Percentiles rank a stretch among this genome's conserved stretches.
Conservation (phyloP, 2,888 invertebrate species). For the Cryptus armator region DNA sequence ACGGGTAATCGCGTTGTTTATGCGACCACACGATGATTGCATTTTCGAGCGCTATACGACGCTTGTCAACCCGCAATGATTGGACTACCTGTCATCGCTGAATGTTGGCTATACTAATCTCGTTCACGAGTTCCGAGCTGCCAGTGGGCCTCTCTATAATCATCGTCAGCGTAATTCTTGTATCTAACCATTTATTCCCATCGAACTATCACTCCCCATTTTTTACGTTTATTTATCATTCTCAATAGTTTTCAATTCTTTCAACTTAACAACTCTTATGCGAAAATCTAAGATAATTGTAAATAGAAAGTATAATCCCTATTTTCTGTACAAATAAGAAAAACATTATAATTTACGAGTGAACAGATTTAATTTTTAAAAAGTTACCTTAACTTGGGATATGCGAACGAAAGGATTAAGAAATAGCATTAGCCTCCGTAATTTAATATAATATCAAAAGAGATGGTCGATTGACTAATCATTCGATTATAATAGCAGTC, state of each 20-base stretch:
- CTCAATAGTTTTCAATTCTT: not conserved
- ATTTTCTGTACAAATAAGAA: no score
- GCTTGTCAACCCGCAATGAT: not conserved
- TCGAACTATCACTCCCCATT: not conserved
- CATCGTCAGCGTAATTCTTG: no score
- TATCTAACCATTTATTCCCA: no score
- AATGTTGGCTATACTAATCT: not conserved
- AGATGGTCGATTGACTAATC: constrained; percentile 30
- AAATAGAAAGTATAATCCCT: no score
- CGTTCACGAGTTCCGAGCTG: not conserved
- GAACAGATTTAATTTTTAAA: no score
- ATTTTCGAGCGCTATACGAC: not conserved
- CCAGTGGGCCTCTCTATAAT: no score
- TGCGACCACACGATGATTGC: constrained; percentile 1
- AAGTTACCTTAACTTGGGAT: no score
- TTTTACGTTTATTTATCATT: not conserved
- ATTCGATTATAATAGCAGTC: constrained; percentile 28
- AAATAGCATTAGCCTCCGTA: not conserved
- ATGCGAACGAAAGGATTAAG: no score
- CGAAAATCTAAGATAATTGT: not conserved
- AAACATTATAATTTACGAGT: not conserved
- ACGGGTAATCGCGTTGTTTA: constrained; percentile 9
- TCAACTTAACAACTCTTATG: not conserved
- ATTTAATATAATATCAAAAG: not conserved
- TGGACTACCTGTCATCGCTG: not conserved